These are phyloP conservation scores for Isoperla grammatica DNA, from an alignment of 2,888 invertebrate species.

Conservation along the genomic window DNA sequence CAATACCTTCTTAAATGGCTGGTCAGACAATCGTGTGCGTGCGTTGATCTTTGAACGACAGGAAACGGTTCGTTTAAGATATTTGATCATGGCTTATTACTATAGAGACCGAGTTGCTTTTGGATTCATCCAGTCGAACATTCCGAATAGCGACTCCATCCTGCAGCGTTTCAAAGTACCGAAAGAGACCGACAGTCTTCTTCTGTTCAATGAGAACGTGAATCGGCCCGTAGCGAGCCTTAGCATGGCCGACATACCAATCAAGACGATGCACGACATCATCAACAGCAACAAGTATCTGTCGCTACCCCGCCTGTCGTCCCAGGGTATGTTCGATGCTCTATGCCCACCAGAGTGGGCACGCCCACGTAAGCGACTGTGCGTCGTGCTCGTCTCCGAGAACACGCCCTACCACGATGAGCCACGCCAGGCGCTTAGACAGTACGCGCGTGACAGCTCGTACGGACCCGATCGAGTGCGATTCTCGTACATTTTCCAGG, in stretches of 20 bases:
- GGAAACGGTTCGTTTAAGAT: constrained; percentile 70
- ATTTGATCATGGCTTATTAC: constrained; percentile 81
- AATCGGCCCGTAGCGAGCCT: constrained; percentile 76
- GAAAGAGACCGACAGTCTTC: constrained; percentile 67
- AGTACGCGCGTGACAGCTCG: constrained; percentile 63
- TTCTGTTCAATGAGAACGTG: constrained; percentile 85
- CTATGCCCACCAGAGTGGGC: constrained; percentile 88
- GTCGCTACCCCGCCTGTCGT: constrained; percentile 80
- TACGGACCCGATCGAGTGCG: constrained; percentile 64
- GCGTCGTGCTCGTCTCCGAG: constrained; percentile 74
- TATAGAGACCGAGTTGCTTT: constrained; percentile 81
- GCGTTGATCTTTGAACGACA: constrained; percentile 82
- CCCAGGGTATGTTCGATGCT: constrained; percentile 68
- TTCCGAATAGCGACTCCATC: constrained; percentile 56
- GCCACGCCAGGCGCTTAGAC: constrained; percentile 62
- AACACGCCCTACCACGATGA: constrained; percentile 55
- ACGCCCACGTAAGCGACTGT: constrained; percentile 63
- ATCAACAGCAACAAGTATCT: constrained; percentile 86
- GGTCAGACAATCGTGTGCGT: constrained; percentile 87
- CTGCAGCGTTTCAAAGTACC: constrained; percentile 66
- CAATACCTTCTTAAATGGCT: constrained; percentile 75
- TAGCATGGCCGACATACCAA: constrained; percentile 85
- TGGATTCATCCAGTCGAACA: constrained; percentile 64
- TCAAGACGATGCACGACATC: constrained; percentile 79
- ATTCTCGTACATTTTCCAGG: constrained; percentile 77